Conservation (phyloP, 2,888 invertebrate species). For the Leptothorax acervorum region DNA sequence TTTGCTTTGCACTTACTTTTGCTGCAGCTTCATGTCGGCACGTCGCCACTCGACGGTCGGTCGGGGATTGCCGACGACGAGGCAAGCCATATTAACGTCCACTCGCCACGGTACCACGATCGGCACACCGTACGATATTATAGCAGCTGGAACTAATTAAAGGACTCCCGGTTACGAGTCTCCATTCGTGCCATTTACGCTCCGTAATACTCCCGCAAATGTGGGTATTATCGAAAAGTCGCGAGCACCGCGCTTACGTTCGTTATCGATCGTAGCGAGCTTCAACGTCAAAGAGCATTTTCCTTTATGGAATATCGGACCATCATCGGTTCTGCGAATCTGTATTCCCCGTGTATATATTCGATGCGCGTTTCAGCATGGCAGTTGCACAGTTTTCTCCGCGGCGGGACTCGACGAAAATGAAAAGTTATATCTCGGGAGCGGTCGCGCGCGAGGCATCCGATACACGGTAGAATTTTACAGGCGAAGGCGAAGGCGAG, state of each 20-base stretch:
- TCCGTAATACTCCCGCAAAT: constrained; percentile 5
- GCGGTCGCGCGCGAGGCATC: background rate
- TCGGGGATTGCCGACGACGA: constrained; percentile 87
- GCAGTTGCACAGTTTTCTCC: background rate
- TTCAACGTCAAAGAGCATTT: constrained; percentile 7
- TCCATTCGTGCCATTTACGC: constrained; percentile 16
- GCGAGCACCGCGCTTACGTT: background rate
- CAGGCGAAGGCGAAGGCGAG: too few relatives aligned
- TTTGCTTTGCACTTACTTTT: constrained; percentile 77
- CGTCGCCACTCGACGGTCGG: constrained; percentile 87
- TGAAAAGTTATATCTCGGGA: constrained; percentile 21
- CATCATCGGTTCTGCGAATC: background rate
- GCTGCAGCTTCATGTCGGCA: constrained; percentile 84
- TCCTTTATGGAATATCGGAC: background rate
- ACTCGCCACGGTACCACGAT: constrained; percentile 87
- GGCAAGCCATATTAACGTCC: constrained; percentile 87
- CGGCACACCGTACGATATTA: constrained; percentile 87
- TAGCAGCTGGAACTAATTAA: constrained; percentile 86
- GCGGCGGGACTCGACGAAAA: background rate
- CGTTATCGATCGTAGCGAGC: constrained; percentile 3
- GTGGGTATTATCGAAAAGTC: constrained; percentile 20
- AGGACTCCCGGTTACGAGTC: constrained; percentile 57
- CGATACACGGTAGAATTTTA: constrained; percentile 11
- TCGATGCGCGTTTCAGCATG: background rate
- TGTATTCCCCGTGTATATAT: background rate